A percentile compares a stretch with the other conserved stretches of the same genome.
Evolutionary conservation across 2,888 invertebrate genomes (phyloP).

Genomic region (Tachystola acroxantha): DNA sequence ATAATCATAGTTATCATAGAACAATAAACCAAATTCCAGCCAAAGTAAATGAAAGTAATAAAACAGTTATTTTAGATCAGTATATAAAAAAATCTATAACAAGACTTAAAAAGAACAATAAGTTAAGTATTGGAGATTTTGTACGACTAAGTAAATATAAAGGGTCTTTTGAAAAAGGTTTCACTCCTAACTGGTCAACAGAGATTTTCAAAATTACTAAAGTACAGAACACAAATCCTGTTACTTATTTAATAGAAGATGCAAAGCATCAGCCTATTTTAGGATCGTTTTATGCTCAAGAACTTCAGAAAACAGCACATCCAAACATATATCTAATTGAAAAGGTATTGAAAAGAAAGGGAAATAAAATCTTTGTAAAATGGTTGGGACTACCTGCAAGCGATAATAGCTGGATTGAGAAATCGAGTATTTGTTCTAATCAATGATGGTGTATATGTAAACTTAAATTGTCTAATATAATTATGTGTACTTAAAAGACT

Average conservation of each 20-base stretch:
- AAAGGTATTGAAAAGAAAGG: conserved; percentile 16
- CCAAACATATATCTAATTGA: conserved; percentile 34
- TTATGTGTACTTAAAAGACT: not conserved
- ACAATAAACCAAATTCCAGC: conserved; percentile 4
- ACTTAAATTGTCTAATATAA: not conserved
- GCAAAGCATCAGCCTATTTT: conserved; percentile 24
- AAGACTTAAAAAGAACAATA: conserved; percentile 2
- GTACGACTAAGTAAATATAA: conserved; percentile 22
- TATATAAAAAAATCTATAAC: no score
- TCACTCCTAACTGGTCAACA: conserved; percentile 32
- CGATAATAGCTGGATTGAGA: conserved; percentile 19
- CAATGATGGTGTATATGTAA: no score
- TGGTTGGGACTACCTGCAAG: conserved; percentile 10
- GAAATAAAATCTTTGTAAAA: conserved; percentile 11
- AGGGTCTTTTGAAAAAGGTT: conserved; percentile 24
- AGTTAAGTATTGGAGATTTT: conserved; percentile 20
- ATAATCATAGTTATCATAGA: conserved; percentile 10
- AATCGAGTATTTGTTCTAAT: no score
- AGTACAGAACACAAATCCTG: conserved; percentile 23
- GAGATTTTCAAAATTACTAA: conserved; percentile 28
- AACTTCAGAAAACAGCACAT: conserved; percentile 30
- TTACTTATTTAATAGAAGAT: conserved; percentile 30
- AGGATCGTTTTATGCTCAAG: conserved; percentile 33
- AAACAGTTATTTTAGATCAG: no score
- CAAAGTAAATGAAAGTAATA: not conserved